A percentile compares a stretch with the other conserved stretches of the same genome.
Evolutionary conservation across 2,797 vertebrate genomes (phyloP).

Genomic region (Buceros bicornis): DNA sequence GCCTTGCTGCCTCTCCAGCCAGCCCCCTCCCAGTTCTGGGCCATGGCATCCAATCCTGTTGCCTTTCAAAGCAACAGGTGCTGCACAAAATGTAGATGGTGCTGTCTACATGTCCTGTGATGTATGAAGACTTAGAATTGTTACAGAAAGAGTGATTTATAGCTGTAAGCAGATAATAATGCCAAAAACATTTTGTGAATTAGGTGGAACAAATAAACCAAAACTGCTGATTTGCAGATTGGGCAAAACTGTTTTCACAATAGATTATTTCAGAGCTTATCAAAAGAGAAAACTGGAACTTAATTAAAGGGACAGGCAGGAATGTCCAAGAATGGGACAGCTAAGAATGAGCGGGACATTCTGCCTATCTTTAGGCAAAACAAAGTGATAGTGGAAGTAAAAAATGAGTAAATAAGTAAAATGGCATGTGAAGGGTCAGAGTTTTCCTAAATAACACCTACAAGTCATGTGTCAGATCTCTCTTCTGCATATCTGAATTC

Average conservation of each 20-base stretch:
- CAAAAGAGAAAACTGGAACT: constrained; percentile 37
- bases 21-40: not conserved
- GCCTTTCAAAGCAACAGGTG: not conserved
- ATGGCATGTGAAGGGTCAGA: not conserved
- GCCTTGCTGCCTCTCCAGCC: not conserved
- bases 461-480: not conserved
- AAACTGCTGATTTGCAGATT: constrained; percentile 38
- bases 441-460: not conserved
- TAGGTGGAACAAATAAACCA: not conserved
- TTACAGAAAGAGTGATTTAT: not conserved
- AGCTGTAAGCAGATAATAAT: not conserved
- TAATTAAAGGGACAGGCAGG: constrained; percentile 16
- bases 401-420: constrained; percentile 1
- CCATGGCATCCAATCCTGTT: not conserved
- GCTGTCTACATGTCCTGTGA: not conserved
- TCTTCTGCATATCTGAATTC: constrained; percentile 8
- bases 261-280: constrained; percentile 37
- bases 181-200: not conserved
- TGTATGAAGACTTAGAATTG: not conserved
- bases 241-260: constrained; percentile 21
- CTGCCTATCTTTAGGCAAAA: constrained; percentile 33
- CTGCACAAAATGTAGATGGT: not conserved
- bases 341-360: not conserved
- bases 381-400: not conserved
- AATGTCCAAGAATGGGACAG: not conserved